A percentile compares a stretch with the other conserved stretches of the same genome.
Conservation (phyloP, 2,797 vertebrate genomes). For the Hypotaenidia philippensis region DNA sequence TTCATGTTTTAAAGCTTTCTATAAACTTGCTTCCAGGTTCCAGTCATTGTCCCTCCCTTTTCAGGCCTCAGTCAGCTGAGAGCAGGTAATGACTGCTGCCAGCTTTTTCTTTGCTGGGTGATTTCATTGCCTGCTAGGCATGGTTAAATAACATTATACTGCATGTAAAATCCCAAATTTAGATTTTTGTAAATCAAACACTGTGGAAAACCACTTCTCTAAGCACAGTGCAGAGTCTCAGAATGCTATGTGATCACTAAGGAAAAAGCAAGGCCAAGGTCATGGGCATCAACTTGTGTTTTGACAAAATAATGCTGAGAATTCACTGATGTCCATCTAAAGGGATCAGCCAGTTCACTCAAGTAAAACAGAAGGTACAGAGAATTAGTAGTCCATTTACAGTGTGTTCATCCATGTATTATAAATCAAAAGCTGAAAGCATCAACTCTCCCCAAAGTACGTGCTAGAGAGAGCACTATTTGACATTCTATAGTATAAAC, state of each 20-base stretch:
- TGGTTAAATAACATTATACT: background rate
- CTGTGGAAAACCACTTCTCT: background rate
- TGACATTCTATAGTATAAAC: background rate
- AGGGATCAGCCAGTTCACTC: background rate
- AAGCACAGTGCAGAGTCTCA: background rate
- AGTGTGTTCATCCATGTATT: background rate
- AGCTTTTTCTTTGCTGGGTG: background rate
- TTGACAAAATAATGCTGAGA: conserved; percentile 1
- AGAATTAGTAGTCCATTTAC: background rate
- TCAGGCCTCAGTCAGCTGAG: background rate
- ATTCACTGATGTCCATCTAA: background rate
- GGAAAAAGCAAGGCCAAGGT: background rate
- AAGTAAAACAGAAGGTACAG: background rate
- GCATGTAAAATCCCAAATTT: background rate
- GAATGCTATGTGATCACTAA: background rate
- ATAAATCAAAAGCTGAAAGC: background rate
- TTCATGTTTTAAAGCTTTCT: background rate
- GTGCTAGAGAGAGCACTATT: background rate
- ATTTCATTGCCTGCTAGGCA: background rate
- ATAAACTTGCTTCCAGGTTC: background rate
- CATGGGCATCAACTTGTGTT: background rate
- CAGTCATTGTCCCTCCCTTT: background rate
- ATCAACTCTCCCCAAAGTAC: background rate
- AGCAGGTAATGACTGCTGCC: background rate
- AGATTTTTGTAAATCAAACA: background rate